Conservation (phyloP, 2,888 invertebrate species). For the Netelia melanura region DNA sequence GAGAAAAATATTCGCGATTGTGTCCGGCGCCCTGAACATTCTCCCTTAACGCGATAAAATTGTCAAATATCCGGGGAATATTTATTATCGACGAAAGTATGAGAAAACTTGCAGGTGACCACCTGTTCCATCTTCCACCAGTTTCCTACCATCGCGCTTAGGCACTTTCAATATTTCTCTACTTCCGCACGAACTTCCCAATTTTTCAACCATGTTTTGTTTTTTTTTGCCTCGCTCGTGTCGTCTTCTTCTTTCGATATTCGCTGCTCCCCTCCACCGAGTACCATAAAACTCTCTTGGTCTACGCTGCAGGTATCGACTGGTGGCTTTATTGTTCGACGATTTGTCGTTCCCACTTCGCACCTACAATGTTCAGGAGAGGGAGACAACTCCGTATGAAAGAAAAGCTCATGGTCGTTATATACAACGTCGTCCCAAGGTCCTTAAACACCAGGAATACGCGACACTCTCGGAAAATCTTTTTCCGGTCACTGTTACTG, state of each 20-base stretch:
- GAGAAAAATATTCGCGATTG: not conserved
- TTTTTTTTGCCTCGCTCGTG: too few relatives aligned
- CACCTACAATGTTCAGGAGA: conserved; percentile 14
- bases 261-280: too few relatives aligned
- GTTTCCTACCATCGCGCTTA: conserved; percentile 2
- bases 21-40: not conserved
- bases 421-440: conserved; percentile 12
- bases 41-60: conserved; percentile 11
- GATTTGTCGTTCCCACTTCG: conserved; percentile 69
- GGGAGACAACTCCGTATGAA: not conserved
- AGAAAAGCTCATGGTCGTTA: conserved; percentile 61
- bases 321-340: conserved; percentile 76
- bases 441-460: conserved; percentile 18
- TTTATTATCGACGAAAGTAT: not conserved
- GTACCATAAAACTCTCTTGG: conserved; percentile 18
- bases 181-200: not conserved
- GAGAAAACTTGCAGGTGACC: conserved; percentile 30
- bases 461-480: conserved; percentile 31
- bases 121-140: conserved; percentile 29
- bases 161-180: conserved; percentile 14
- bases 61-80: conserved; percentile 30
- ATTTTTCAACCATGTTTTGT: not conserved
- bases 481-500: conserved; percentile 42
- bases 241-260: too few relatives aligned
- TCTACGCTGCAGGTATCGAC: conserved; percentile 73